Evolutionary conservation across 2,113 vertebrate species (phyloP), one percentile per base, ranked within the genome.

Genomic region (Mobula birostris): DNA sequence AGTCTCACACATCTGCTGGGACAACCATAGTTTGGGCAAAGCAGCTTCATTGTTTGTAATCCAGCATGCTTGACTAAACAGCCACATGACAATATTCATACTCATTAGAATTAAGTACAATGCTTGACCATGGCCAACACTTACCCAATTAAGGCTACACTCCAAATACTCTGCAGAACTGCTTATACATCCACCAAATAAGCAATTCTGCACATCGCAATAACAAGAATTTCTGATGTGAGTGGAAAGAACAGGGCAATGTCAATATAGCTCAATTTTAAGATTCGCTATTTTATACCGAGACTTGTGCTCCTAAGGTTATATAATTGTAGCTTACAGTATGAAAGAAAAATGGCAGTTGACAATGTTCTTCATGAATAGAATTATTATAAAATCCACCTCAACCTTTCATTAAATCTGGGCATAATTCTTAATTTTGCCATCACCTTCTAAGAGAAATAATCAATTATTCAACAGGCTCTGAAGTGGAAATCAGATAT

Each of bases 391-490:
- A 66, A 66, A 68, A 66, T 90, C 85, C 29, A 66, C 32, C 85
- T n/a, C 6, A 7, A n/a, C 24, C 83, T 63, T n/a, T 61, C 83
- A 15, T 63, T 61, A 6, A 29, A 87, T n/a, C 58, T 87, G 83
- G 83, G 58, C 83, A 14, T 29, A 14, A 12, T 63, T 63, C 83
- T 61, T 29, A 7, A 29, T 21, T n/a, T 15, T 5, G 0, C 85
- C 85, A 8, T 88, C 5, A 5, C 27, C 56, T 29, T 19, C 3
- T 8, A 66, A 7, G 61, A 36, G 85, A 66, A 68, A 66, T 90
- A 29, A 17, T 90, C 85, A 90, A 90, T 88, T 66, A 66, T n/a
- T 66, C 82, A 88, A 66, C 29, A 19, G 63, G n/a, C 61, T 90
- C 29, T 68, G 85, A 90, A 32, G 85, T 90, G 85, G 14, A 90